These are phyloP conservation scores for Acrobasis repandana DNA, from an alignment of 2,888 invertebrate genomes.

Conservation along the genomic window DNA sequence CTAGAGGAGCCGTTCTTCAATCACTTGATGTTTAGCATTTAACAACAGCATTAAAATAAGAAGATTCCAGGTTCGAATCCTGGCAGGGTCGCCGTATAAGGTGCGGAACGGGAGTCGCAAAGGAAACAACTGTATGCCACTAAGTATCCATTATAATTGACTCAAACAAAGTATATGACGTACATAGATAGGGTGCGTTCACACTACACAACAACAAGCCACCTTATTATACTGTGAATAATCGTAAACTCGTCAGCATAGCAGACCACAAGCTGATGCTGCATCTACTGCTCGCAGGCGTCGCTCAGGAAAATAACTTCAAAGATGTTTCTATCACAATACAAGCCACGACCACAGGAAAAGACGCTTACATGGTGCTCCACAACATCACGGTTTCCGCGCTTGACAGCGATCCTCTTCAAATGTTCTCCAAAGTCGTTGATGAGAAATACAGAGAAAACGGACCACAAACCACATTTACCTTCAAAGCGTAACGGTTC, in stretches of 20 bases:
- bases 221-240: too few relatives aligned
- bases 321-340: conserved; percentile 21
- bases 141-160: too few relatives aligned
- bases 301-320: conserved; percentile 39
- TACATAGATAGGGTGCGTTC: too few relatives aligned
- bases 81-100: conserved; percentile 85
- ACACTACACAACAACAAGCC: too few relatives aligned
- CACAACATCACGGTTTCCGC: conserved; percentile 38
- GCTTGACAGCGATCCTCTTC: background rate
- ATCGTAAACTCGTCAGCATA: background rate
- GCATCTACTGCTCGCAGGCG: conserved; percentile 39
- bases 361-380: conserved; percentile 28
- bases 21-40: too few relatives aligned
- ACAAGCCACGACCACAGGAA: conserved; percentile 25
- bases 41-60: too few relatives aligned
- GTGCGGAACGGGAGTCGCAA: too few relatives aligned
- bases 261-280: conserved; percentile 41
- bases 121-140: too few relatives aligned
- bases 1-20: too few relatives aligned
- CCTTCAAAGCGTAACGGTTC: conserved; percentile 50
- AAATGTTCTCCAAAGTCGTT: conserved; percentile 49
- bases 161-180: too few relatives aligned
- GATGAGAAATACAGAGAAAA: conserved; percentile 39
- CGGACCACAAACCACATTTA: conserved; percentile 33
- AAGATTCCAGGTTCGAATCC: conserved; percentile 87